Base-by-base conservation (phyloP, 2,113 vertebrate genomes). In the Oreotrochilus melanogaster region DNA sequence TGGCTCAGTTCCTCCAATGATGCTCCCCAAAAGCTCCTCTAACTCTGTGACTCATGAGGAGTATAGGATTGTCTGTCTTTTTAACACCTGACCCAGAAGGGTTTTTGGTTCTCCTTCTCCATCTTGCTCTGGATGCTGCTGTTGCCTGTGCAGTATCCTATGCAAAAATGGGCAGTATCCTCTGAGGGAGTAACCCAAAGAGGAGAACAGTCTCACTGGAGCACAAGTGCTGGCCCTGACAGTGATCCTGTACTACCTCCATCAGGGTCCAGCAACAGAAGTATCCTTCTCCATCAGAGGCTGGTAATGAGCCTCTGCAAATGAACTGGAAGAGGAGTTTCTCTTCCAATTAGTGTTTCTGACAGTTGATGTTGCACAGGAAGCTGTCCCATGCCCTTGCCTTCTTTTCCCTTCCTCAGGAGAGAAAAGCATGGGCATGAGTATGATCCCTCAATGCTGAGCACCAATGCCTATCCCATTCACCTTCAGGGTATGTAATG, bases 321-420 rank as follows among this genome's bases (percentile, higher is more conserved):
- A 81, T n/a, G 62, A 97, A 97, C 93, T 97, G 95, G 94, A 97
- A 97, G 94, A 93, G 86, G 89, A 92, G 54, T 89, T 97, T 93
- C 93, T 94, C 78, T 73, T 97, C 85, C 35, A 51, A 0, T 95
- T 81, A 92, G 88, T 92, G 54, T 97, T 96, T 97, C 69, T 92
- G 82, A 90, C 82, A 87, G 86, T 66, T 92, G 94, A 96, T 81
- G 62, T 93, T 95, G 79, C 88, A 96, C 92, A 94, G 94, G 87
- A 92, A 82, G 71, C 78, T 92, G 89, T 94, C 79, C 82, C 79
- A 78, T 88, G 86, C 57, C 88, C 90, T 84, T 94, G 80, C 88
- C 76, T 88, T 75, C 88, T 90, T 88, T 90, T 91, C 62, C 67
- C 31, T 91, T 93, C 57, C 57, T 88, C 85, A 85, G 81, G 72